These are phyloP conservation scores for Aegithalos caudatus DNA, from an alignment of 2,113 vertebrate species.

Conservation along the genomic window DNA sequence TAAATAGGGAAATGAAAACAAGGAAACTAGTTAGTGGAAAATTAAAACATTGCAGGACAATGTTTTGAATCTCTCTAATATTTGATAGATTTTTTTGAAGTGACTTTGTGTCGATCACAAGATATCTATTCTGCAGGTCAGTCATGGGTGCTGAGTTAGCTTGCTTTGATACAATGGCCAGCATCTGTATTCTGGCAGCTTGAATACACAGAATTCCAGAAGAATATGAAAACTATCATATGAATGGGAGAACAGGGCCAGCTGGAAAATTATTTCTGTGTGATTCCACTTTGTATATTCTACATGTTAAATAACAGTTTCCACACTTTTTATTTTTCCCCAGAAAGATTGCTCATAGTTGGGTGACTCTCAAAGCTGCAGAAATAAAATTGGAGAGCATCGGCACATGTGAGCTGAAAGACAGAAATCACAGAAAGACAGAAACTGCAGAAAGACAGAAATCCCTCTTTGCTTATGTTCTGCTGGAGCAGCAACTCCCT, in stretches of 20 bases:
- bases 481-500: neutral
- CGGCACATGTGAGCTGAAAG: neutral
- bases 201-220: neutral
- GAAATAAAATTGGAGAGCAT: neutral
- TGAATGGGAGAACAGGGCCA: slow-evolving; percentile 2
- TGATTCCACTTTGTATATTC: neutral
- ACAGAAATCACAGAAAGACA: neutral
- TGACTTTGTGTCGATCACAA: neutral
- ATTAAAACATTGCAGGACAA: neutral
- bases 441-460: neutral
- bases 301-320: neutral
- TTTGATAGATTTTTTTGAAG: neutral
- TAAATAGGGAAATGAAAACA: neutral
- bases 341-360: neutral
- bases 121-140: neutral
- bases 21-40: neutral
- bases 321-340: neutral
- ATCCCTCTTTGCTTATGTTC: neutral
- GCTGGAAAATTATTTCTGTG: neutral
- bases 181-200: neutral
- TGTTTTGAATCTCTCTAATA: neutral
- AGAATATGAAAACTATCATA: neutral
- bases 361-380: neutral
- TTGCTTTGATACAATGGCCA: neutral
- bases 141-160: neutral